phyloP scores from a whole-genome alignment of 1,140 invertebrate species.

The Venustaconcha ellipsiformis region DNA sequence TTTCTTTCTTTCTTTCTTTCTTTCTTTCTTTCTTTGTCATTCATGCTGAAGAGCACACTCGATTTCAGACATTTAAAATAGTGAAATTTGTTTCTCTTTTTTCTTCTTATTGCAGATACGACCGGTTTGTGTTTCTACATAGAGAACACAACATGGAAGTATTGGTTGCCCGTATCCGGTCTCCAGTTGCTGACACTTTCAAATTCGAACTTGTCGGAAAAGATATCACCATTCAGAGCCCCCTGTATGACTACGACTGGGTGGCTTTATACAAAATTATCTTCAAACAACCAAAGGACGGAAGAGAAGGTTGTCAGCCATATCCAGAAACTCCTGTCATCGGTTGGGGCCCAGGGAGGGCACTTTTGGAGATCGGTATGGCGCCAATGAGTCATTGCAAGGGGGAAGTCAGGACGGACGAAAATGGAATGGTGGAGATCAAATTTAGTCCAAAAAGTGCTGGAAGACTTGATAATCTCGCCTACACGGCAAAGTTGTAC shows the following conservation, averaged over 20 bases:
- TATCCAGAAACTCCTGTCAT: slow-evolving; percentile 51
- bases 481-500: slow-evolving; percentile 27
- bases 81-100: too few species aligned
- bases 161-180: slow-evolving; percentile 39
- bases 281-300: slow-evolving; percentile 33
- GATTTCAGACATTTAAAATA: too few species aligned
- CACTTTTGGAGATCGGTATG: slow-evolving; percentile 41
- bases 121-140: slow-evolving; percentile 54
- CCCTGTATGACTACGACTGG: slow-evolving; percentile 56
- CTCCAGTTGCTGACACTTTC: slow-evolving; percentile 39
- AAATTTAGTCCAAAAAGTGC: slow-evolving; percentile 37
- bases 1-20: too few species aligned
- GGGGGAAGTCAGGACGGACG: slow-evolving; percentile 43
- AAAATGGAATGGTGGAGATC: slow-evolving; percentile 49
- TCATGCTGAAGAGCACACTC: too few species aligned
- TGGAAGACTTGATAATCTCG: slow-evolving; percentile 23
- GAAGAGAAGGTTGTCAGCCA: slow-evolving; percentile 35
- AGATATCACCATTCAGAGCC: slow-evolving; percentile 40
- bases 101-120: slow-evolving; percentile 35
- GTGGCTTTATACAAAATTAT: slow-evolving; percentile 53
- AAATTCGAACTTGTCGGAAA: slow-evolving; percentile 54
- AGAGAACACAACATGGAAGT: slow-evolving; percentile 34
- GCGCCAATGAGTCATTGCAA: slow-evolving; percentile 45
- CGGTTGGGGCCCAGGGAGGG: slow-evolving; percentile 53
- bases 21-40: too few species aligned